Percentiles rank a stretch among this genome's conserved stretches.
phyloP scores from a whole-genome alignment of 2,888 invertebrate genomes.

The Steromphala cineraria region DNA sequence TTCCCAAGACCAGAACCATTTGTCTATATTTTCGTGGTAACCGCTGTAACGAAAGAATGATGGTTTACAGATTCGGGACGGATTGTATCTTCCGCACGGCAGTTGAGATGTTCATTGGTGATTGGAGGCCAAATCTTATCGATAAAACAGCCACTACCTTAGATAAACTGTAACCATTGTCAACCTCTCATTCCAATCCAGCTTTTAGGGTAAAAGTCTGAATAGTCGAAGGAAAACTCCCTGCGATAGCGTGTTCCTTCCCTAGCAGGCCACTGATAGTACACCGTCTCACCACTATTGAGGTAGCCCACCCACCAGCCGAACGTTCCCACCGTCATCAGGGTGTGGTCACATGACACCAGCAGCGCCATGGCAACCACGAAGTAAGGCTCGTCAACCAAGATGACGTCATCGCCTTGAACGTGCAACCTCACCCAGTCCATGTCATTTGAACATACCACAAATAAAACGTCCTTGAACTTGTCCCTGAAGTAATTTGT shows the following conservation, averaged over 20 bases:
- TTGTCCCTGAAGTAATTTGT: not conserved
- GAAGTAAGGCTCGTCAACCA: not conserved
- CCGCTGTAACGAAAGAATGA: no score
- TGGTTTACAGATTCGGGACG: no score
- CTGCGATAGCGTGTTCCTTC: not conserved
- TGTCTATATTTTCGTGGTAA: no score
- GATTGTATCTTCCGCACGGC: no score
- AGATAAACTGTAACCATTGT: no score
- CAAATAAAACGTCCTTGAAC: not conserved
- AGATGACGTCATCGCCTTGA: not conserved
- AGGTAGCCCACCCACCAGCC: conserved; percentile 20
- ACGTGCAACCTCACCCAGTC: not conserved
- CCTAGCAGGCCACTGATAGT: conserved; percentile 13
- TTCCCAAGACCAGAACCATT: no score
- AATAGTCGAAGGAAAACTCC: not conserved
- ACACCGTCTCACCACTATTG: not conserved
- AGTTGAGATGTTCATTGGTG: no score
- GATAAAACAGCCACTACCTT: no score
- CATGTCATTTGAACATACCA: conserved; percentile 18
- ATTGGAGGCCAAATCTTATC: no score
- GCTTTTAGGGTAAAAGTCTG: not conserved
- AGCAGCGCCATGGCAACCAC: conserved; percentile 24
- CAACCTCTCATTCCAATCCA: not conserved
- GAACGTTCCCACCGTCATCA: conserved; percentile 25
- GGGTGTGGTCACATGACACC: conserved; percentile 25